These are phyloP conservation scores for Bembecia ichneumoniformis DNA, from an alignment of 2,888 invertebrate species.

Conservation along the genomic window DNA sequence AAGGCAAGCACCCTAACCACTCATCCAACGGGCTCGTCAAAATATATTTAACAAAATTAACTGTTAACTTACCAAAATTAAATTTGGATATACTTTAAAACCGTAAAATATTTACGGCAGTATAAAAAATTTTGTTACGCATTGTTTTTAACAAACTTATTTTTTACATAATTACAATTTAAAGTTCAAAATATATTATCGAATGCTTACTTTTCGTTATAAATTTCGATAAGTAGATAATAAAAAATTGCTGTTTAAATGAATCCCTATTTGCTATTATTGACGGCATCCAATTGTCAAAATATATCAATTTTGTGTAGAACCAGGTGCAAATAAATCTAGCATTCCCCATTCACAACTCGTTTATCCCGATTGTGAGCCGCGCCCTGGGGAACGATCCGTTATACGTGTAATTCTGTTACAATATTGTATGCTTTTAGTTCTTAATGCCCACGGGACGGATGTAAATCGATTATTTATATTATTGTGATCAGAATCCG, in stretches of 20 bases:
- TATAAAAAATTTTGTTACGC: too few species aligned
- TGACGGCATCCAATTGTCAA: not conserved
- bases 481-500: slow-evolving; percentile 52
- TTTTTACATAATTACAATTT: too few species aligned
- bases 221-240: not conserved
- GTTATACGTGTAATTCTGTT: slow-evolving; percentile 38
- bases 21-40: too few species aligned
- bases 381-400: slow-evolving; percentile 49
- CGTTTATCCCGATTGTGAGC: slow-evolving; percentile 26
- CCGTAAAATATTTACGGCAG: too few species aligned
- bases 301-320: slow-evolving; percentile 5
- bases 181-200: too few species aligned
- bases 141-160: too few species aligned
- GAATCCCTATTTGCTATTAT: not conserved
- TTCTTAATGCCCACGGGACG: slow-evolving; percentile 46
- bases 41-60: too few species aligned
- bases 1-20: too few species aligned
- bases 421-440: slow-evolving; percentile 34
- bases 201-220: too few species aligned
- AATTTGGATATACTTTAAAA: too few species aligned
- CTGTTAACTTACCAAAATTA: too few species aligned
- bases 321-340: slow-evolving; percentile 27
- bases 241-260: not conserved
- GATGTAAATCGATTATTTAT: slow-evolving; percentile 57
- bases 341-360: slow-evolving; percentile 24